Conservation (phyloP, 2,888 invertebrate genomes). For the Eristalis pertinax region DNA sequence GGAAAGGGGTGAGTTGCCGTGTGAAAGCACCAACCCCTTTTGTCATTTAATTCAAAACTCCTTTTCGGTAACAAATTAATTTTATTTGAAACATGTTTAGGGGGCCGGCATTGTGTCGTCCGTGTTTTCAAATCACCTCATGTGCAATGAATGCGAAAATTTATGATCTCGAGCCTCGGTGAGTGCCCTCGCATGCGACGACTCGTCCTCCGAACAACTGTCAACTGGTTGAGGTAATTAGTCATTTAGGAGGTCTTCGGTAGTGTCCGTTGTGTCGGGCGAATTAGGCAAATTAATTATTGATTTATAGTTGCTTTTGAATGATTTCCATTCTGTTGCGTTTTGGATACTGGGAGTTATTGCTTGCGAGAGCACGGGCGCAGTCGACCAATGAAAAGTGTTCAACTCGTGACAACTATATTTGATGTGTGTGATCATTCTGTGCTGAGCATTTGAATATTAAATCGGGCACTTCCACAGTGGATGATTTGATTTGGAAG, state of each 20-base stretch:
- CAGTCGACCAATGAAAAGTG: no score
- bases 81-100: constrained; percentile 59
- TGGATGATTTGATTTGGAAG: no score
- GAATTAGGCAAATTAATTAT: constrained; percentile 64
- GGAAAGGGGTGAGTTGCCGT: constrained; percentile 56
- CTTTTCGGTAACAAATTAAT: constrained; percentile 63
- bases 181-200: constrained; percentile 4
- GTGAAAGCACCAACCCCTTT: constrained; percentile 63
- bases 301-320: constrained; percentile 49
- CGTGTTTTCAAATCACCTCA: constrained; percentile 58
- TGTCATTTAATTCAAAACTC: constrained; percentile 7
- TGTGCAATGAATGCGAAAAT: constrained; percentile 72
- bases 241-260: constrained; percentile 49
- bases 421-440: no score
- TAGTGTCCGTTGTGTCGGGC: constrained; percentile 24
- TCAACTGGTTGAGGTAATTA: constrained; percentile 59
- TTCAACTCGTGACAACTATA: no score
- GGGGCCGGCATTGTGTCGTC: neutral
- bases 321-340: neutral
- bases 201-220: constrained; percentile 4
- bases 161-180: constrained; percentile 49
- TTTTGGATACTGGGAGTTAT: neutral
- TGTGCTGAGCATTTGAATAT: no score
- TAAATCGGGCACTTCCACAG: no score
- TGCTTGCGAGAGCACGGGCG: no score